Base-by-base conservation (phyloP, 2,113 vertebrate species). In the Aramus guarauna region DNA sequence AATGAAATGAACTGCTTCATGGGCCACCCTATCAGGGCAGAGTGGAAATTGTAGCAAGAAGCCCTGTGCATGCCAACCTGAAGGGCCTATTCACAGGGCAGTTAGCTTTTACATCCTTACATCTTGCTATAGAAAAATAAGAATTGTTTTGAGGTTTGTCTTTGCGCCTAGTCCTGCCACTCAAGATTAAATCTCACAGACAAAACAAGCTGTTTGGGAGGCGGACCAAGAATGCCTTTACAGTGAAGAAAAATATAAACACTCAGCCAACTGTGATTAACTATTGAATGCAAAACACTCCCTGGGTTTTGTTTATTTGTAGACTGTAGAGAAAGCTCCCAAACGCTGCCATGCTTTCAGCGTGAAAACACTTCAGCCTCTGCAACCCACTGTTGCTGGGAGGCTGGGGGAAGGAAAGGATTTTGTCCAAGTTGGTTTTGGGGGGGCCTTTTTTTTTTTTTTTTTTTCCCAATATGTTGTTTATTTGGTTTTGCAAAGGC, bases 201-300 rank as follows among this genome's bases (percentile, higher is more conserved):
- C 95, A 95, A 97, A 97, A 96, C 95, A 97, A 94, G 97, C 95
- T 95, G 82, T 96, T 95, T 93, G 96, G 94, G 92, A 96, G 94
- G 94, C 71, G 8, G 85, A 96, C 94, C 94, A 97, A 95, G 90
- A 95, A 96, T 95, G 95, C 89, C 94, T 96, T 96, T 97, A 95
- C 80, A 94, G 81, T 83, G 89, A 94, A 91, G 91, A 94, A 96
- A 96, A 96, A 93, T 90, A 95, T 88, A 97, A 97, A 94, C 96
- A 95, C 63, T 86, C 79, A 90, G 94, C 95, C 95, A 94, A 96
- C 74, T 94, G 78, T 88, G 92, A 96, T 97, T 96, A 97, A 95
- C 93, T 90, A 90, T 90, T 96, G 96, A 96, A 95, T 88, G 95
- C 91, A 78, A 96, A 94, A 88, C 95, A 96, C 94, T 95, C 92